phyloP scores from a whole-genome alignment of 1,140 invertebrate species.

The Charaxes varanes region DNA sequence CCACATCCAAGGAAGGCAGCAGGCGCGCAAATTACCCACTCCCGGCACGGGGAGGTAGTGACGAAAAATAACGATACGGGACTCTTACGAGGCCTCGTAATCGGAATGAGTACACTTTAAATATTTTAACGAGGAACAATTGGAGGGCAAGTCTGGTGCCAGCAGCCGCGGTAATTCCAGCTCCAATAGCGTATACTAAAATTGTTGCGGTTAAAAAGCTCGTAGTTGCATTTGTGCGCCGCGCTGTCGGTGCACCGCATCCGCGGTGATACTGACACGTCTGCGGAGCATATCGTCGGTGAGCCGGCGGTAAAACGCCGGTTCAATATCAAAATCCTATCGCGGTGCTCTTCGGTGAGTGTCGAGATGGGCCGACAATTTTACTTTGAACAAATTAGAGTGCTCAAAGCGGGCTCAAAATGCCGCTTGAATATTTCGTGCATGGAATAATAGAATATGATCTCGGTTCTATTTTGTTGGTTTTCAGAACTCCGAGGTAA shows the following conservation, averaged over 20 bases:
- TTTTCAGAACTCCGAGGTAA: conserved; percentile 83
- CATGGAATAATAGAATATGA: conserved; percentile 90
- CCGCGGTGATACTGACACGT: conserved; percentile 72
- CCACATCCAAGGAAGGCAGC: conserved; percentile 94
- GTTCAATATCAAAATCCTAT: conserved; percentile 68
- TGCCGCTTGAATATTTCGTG: conserved; percentile 82
- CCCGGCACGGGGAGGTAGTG: conserved; percentile 85
- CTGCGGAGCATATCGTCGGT: conserved; percentile 64
- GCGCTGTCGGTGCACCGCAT: conserved; percentile 76
- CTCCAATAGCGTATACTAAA: conserved; percentile 93
- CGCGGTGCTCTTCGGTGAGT: conserved; percentile 78
- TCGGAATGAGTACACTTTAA: conserved; percentile 93
- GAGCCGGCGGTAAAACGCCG: conserved; percentile 49
- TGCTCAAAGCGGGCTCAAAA: conserved; percentile 84
- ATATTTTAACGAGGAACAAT: conserved; percentile 90
- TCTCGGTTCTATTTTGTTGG: conserved; percentile 85
- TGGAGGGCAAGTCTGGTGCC: conserved; percentile 95
- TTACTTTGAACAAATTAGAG: conserved; percentile 91
- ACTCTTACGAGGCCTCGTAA: conserved; percentile 86
- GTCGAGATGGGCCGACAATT: conserved; percentile 79
- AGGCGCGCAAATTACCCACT: conserved; percentile 92
- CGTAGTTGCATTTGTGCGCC: conserved; percentile 81
- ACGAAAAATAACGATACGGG: conserved; percentile 92
- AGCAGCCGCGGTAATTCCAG: conserved; percentile 94
- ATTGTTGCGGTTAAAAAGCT: conserved; percentile 88